Base-by-base conservation (phyloP, 2,113 vertebrate genomes). In the Cebidichthys violaceus region DNA sequence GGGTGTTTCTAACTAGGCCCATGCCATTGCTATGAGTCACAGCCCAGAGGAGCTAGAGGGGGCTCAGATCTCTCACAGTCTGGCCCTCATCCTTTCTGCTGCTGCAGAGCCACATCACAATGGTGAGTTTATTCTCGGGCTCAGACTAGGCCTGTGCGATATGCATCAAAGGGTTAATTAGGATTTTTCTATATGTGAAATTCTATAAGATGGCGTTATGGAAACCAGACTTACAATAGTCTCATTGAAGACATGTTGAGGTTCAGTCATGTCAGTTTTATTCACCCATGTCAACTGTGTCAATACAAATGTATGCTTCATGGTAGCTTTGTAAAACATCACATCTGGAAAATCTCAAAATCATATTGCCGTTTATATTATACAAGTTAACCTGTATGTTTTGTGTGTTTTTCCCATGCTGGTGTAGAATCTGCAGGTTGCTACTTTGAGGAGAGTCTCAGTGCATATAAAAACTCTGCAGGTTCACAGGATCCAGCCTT, bases 381-480 rank as follows among this genome's bases (percentile, higher is more conserved):
- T 50, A 50, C 10, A 65, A 24, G 9, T 65, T 9, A 22, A 39
- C 2, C 14, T 74, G 50, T 17, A 54, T 68, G 1, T 22, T 59
- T 33, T 73, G 17, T 67, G 15, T 83, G 22, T 82, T 37, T 75
- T 79, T 2, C 14, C 45, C 24, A 10, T 85, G 4, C n/a, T 73
- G 15, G 10, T 71, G n/a, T 74, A 96, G 95, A 92, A 27, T 76
- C 86, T 78, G 82, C 95, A 11, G 90, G 90, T 79, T 86, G 76
- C 29, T 88, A 94, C 80, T 96, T 96, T 86, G 92, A 95, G 74
- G 90, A 95, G 77, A 95, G 94, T 86, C 87, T 96, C 68, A 72
- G 82, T 59, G 73, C 60, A 15, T 93, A 95, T 62, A 92, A 79
- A 71, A 92, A 86, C 57, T 77, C 69, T 2, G 75, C 77, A 66